Percentiles rank a stretch among this genome's conserved stretches.
Evolutionary conservation across 2,113 vertebrate genomes (phyloP).

Genomic region (Numida meleagris): DNA sequence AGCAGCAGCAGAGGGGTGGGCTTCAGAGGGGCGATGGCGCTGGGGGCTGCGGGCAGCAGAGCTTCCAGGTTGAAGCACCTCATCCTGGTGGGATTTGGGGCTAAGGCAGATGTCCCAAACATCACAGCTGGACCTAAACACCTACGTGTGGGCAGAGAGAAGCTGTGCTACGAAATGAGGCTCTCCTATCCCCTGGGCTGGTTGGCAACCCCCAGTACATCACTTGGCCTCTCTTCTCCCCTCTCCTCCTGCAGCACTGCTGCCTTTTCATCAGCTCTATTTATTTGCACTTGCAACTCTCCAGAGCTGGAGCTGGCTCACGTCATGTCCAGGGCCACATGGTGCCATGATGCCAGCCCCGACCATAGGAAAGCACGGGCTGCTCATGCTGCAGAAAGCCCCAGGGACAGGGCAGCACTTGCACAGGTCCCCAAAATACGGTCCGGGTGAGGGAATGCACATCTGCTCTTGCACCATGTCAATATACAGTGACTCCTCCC

Average conservation of each 20-base stretch:
- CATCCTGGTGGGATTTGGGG: not conserved
- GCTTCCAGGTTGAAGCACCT: not conserved
- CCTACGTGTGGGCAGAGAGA: too few species aligned
- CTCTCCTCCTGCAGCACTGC: not conserved
- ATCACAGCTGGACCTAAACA: not conserved
- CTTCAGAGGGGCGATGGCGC: not conserved
- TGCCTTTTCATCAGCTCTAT: not conserved
- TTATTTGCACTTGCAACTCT: not conserved
- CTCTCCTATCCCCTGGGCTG: not conserved
- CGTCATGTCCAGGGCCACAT: rapidly evolving
- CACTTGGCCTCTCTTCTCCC: not conserved
- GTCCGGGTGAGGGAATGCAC: not conserved
- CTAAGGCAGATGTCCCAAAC: not conserved
- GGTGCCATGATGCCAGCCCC: not conserved
- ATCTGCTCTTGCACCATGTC: not conserved
- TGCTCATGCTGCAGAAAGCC: not conserved
- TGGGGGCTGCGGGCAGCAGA: not conserved
- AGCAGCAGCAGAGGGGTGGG: too few species aligned
- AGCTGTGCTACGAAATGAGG: not conserved
- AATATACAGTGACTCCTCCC: not conserved
- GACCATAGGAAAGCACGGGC: not conserved
- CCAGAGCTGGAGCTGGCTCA: not conserved
- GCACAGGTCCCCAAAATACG: not conserved
- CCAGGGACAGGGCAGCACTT: not conserved
- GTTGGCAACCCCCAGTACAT: not conserved